phyloP scores from a whole-genome alignment of 2,113 vertebrate species.

The Hydropotes inermis region DNA sequence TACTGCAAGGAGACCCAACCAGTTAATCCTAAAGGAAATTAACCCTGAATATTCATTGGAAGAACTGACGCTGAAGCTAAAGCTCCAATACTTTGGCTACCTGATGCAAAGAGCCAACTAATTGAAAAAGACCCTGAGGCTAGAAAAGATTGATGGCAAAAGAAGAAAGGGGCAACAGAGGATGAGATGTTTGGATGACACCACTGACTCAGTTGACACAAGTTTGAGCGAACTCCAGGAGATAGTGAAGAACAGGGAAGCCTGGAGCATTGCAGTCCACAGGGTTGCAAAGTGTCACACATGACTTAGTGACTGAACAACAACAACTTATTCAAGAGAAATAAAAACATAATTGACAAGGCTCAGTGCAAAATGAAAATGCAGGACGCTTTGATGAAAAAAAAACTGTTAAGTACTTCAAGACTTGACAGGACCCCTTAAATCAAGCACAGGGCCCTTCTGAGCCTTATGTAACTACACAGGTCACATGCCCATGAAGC shows the following conservation, averaged over 20 bases:
- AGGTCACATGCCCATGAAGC: background rate
- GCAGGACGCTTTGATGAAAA: background rate
- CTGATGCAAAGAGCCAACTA: background rate
- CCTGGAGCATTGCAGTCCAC: background rate
- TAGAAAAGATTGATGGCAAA: background rate
- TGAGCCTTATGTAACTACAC: background rate
- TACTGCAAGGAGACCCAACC: background rate
- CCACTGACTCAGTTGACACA: background rate
- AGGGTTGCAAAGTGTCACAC: background rate
- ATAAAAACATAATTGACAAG: background rate
- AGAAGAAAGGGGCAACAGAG: background rate
- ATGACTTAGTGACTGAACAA: background rate
- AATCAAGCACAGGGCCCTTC: background rate
- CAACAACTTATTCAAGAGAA: background rate
- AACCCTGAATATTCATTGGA: background rate
- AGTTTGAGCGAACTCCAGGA: background rate
- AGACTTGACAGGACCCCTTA: background rate
- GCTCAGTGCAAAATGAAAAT: background rate
- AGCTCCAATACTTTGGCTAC: background rate
- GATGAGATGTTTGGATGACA: background rate
- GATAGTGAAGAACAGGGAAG: background rate
- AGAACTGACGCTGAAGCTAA: background rate
- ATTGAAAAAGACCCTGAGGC: background rate
- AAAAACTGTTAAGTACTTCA: background rate
- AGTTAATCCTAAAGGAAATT: background rate